Conservation (phyloP, 2,797 vertebrate genomes). For the Enteromius mattozi region DNA sequence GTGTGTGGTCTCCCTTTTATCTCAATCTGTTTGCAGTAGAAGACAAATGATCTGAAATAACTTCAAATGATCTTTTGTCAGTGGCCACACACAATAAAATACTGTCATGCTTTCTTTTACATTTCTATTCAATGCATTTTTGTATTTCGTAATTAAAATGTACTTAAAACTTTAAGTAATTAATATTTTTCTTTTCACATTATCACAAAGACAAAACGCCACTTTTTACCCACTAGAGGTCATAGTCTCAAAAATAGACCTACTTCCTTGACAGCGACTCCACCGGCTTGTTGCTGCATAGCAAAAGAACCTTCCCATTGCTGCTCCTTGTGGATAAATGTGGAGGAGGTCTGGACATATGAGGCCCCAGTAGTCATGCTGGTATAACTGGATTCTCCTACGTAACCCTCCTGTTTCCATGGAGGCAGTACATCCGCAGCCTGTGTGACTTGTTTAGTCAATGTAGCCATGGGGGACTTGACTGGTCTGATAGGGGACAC, state of each 20-base stretch:
- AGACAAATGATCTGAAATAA: neutral
- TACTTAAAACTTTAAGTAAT: neutral
- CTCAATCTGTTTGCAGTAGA: neutral
- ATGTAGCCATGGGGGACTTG: slow-evolving; percentile 82
- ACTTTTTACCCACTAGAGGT: slow-evolving; percentile 50
- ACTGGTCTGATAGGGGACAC: slow-evolving; percentile 86
- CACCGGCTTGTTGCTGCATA: slow-evolving; percentile 67
- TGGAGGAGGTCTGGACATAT: slow-evolving; percentile 63
- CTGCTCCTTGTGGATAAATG: slow-evolving; percentile 80
- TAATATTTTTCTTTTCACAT: neutral
- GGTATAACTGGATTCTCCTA: slow-evolving; percentile 78
- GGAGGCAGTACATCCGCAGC: slow-evolving; percentile 86
- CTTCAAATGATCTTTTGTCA: neutral
- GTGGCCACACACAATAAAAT: neutral
- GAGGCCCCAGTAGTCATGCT: slow-evolving; percentile 69
- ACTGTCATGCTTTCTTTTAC: neutral
- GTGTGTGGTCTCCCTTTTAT: slow-evolving; percentile 15
- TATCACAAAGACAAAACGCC: neutral
- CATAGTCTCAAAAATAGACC: slow-evolving; percentile 29
- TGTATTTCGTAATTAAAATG: neutral
- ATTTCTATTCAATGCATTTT: neutral
- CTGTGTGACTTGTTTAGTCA: slow-evolving; percentile 65
- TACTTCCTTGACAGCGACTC: slow-evolving; percentile 68
- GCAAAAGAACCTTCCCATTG: slow-evolving; percentile 80
- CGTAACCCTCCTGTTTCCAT: slow-evolving; percentile 87